Base-by-base conservation (phyloP, 2,113 vertebrate genomes). In the Agelaius phoeniceus region DNA sequence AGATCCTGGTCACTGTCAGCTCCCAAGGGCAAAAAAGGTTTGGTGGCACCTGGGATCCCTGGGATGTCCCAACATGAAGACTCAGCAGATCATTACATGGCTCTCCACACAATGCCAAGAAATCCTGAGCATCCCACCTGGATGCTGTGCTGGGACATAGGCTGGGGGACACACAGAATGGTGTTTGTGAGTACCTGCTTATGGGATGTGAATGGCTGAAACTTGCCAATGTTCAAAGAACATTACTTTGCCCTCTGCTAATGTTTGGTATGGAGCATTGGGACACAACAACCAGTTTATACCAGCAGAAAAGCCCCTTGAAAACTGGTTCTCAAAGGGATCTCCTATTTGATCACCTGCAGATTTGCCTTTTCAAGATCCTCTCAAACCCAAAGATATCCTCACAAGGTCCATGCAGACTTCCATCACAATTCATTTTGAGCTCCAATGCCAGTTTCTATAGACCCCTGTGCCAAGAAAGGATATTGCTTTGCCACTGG, bases 191-290 rank as follows among this genome's bases (percentile, higher is more conserved):
- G 16, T 22, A 26, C 0, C 5, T n/a, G 57, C 22, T 33, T 31
- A 52, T 4, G 22, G 27, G 20, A 31, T 7, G 23, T 8, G 31
- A 82, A 55, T 17, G 35, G 16, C 15, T 77, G 65, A 74, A 69
- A 68, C 5, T 3, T 71, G 59, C 12, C 4, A 3, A 3, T 39
- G 68, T 44, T 66, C 30, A 46, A 52, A 48, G 13, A 65, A 95
- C 85, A 75, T 5, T 0, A 27, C 41, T 26, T 51, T 52, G 24
- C 8, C 33, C 21, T 90, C 33, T 7, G 2, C n/a, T 58, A 7
- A 17, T 15, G 2, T 10, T 44, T 73, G 30, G 5, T 6, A 4
- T 13, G 0, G 0, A 72, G 44, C 28, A 81, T 51, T 41, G 14
- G 8, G 30, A 73, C 14, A 39, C 58, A 66, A 31, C 18, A 4